Evolutionary conservation across 2,888 invertebrate genomes (phyloP), one percentile per base, ranked within the genome.

Genomic region (Dynastes maya): DNA sequence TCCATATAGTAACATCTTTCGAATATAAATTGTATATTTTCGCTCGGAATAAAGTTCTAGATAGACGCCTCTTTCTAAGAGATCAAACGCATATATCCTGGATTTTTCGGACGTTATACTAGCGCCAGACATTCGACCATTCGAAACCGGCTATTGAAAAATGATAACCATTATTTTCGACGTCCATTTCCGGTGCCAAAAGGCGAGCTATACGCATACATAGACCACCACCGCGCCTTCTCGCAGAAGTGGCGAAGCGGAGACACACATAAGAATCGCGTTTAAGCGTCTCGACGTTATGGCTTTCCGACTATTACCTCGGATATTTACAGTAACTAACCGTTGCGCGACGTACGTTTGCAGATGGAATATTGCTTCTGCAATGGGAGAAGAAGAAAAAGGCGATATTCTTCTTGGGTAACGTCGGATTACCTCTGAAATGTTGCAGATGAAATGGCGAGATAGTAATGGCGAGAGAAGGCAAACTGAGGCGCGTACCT

Each of bases 111-210:
- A 65, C 64, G 32, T 37, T 40, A 65, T n/a, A 16, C 13, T 16
- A 65, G 8, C 65, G 40, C 37, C 51, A 68, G 67, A 61, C 61
- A 29, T 29, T 68, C 67, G 49, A 27, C 40, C 67, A 68, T 29
- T 49, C 27, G 11, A 40, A 65, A 65, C 32, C 27, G 22, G 45
- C 67, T 45, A 68, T 45, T 68, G 67, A 68, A 27, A 68, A 68
- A 68, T 49, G 45, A 68, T 68, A 68, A 68, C 49, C 49, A 68
- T 45, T 68, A 68, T 68, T 68, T 49, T 37, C 67, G 29, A 45
- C 67, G 27, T 68, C 49, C 27, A 68, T 68, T 68, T 68, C 49
- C 67, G 45, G 49, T 16, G 67, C 45, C 16, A 37, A 40, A 40
- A 65, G 65, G 53, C n/a, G 1, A 53, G 27, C 27, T 11, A 22